phyloP scores from a whole-genome alignment of 2,888 invertebrate species.

The Papilio gigon region DNA sequence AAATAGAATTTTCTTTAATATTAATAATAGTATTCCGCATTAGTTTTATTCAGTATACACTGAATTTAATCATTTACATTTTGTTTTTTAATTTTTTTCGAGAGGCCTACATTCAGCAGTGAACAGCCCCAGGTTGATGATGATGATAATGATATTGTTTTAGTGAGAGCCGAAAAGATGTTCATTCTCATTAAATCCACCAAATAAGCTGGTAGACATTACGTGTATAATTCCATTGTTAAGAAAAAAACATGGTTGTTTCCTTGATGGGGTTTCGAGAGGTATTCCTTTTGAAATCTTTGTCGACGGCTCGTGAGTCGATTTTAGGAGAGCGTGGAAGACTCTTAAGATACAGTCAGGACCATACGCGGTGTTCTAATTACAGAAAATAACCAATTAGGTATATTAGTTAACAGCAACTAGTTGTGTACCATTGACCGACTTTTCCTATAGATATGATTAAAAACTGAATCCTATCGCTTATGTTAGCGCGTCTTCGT shows the following conservation, averaged over 20 bases:
- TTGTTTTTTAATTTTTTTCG: too few species aligned
- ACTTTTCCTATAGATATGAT: too few species aligned
- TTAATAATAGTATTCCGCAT: not conserved
- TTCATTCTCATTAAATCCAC: not conserved
- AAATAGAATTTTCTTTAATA: not conserved
- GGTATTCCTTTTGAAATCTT: conserved; percentile 1
- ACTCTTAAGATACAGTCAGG: too few species aligned
- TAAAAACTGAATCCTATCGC: too few species aligned
- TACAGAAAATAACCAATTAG: too few species aligned
- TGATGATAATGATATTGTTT: not conserved
- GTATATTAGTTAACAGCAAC: too few species aligned
- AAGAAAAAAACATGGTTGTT: not conserved
- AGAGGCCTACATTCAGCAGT: too few species aligned
- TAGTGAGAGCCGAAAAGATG: not conserved
- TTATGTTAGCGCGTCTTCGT: too few species aligned
- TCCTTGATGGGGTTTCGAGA: not conserved
- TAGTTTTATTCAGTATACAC: not conserved
- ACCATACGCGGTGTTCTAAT: too few species aligned
- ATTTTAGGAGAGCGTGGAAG: conserved; percentile 19
- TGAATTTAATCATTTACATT: too few species aligned
- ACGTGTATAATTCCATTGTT: not conserved
- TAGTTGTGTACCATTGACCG: too few species aligned
- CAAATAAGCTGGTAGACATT: not conserved
- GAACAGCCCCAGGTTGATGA: too few species aligned
- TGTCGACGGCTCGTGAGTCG: not conserved